These are phyloP conservation scores for Anser brachyrhynchus DNA, from an alignment of 2,113 vertebrate species.

Conservation along the genomic window DNA sequence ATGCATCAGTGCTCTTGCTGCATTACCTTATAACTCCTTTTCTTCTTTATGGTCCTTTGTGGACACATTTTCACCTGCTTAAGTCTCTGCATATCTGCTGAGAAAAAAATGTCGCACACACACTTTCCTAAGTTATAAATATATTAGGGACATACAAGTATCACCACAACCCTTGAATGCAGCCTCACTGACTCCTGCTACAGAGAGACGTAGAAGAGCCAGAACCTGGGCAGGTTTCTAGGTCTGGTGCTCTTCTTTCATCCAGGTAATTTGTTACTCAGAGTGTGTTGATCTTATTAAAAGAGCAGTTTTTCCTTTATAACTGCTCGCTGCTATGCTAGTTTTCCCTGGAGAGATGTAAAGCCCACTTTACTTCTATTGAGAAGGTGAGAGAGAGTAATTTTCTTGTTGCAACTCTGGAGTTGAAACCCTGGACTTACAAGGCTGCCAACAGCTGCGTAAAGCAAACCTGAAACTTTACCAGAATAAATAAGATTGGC, in stretches of 20 bases:
- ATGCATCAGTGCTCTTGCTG: conserved; percentile 66
- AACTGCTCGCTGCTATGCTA: background rate
- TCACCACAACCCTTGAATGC: conserved; percentile 20
- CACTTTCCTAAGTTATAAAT: conserved; percentile 36
- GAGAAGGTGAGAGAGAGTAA: background rate
- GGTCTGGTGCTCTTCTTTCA: background rate
- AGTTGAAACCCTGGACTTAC: background rate
- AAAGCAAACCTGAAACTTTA: conserved; percentile 1
- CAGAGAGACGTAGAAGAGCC: background rate
- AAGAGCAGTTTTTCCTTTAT: background rate
- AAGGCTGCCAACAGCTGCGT: background rate
- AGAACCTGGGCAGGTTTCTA: background rate
- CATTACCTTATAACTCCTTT: conserved; percentile 70
- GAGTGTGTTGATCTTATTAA: background rate
- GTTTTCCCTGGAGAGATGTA: background rate
- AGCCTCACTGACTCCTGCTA: background rate
- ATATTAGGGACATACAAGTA: conserved; percentile 42
- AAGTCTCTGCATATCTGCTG: conserved; percentile 53
- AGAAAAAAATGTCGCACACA: background rate
- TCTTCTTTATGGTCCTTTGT: conserved; percentile 69
- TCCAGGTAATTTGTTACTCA: background rate
- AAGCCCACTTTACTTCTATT: background rate
- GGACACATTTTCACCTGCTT: conserved; percentile 66
- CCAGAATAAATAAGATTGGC: background rate
- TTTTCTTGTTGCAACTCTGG: background rate